phyloP scores from a whole-genome alignment of 2,797 vertebrate genomes.

The Anas bernieri region DNA sequence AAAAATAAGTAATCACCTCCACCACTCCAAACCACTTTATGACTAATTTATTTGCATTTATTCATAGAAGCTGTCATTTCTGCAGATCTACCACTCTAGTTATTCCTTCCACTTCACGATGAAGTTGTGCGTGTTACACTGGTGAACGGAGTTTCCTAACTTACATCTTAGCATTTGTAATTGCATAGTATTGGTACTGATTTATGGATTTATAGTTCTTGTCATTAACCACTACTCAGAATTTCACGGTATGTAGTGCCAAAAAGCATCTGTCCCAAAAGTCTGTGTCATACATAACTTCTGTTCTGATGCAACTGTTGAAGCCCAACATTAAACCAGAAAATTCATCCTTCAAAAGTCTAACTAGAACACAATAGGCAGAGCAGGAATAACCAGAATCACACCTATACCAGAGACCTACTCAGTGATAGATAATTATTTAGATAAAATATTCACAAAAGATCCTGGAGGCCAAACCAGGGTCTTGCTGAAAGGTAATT shows the following conservation, averaged over 20 bases:
- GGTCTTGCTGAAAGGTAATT: neutral
- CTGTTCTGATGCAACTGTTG: fast-evolving
- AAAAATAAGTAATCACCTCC: neutral
- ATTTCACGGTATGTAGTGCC: neutral
- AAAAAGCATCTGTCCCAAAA: neutral
- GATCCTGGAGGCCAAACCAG: neutral
- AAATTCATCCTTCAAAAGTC: neutral
- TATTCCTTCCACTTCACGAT: neutral
- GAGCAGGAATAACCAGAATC: neutral
- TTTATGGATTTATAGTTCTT: neutral
- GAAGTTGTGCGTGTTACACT: neutral
- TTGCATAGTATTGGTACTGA: neutral
- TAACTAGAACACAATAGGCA: neutral
- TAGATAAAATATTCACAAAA: neutral
- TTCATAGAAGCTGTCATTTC: neutral
- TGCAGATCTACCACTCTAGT: neutral
- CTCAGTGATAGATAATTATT: fast-evolving
- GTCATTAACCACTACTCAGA: neutral
- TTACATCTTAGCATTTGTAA: neutral
- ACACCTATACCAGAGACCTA: neutral
- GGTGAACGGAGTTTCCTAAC: neutral
- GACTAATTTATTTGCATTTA: neutral
- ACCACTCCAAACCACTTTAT: neutral
- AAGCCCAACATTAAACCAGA: neutral
- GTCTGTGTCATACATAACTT: fast-evolving